Evolutionary conservation across 1,140 invertebrate species (phyloP).

Genomic region (Microplitis demolitor): DNA sequence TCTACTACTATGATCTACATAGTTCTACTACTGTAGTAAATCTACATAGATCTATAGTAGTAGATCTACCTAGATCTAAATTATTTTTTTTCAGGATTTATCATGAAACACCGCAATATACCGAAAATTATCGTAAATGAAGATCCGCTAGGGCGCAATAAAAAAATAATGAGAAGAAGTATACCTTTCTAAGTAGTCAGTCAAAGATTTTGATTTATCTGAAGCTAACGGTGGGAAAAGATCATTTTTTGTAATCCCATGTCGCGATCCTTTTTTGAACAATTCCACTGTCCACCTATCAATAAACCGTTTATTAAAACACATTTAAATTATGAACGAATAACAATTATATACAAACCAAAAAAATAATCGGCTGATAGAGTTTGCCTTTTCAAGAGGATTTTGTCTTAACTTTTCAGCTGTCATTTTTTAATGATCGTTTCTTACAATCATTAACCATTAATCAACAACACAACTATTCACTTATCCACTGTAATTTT

Average conservation of each 20-base stretch:
- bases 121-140: not conserved
- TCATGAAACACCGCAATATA: too few relatives aligned
- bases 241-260: conserved; percentile 62
- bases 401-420: too few relatives aligned
- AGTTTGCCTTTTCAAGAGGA: too few relatives aligned
- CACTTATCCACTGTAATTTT: too few relatives aligned
- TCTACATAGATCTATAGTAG: too few relatives aligned
- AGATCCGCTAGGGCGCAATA: not conserved
- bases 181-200: conserved; percentile 63
- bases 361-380: conserved; percentile 26
- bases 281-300: conserved; percentile 62
- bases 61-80: too few relatives aligned
- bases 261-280: conserved; percentile 61
- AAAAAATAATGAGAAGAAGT: not conserved
- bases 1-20: too few relatives aligned
- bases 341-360: conserved; percentile 20
- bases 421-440: too few relatives aligned
- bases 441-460: too few relatives aligned
- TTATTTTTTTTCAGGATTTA: too few relatives aligned
- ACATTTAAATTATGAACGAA: not conserved
- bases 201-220: conserved; percentile 62
- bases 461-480: too few relatives aligned
- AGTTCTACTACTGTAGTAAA: too few relatives aligned
- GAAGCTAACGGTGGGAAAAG: conserved; percentile 61
- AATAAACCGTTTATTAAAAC: not conserved